A percentile compares a stretch with the other conserved stretches of the same genome.
Evolutionary conservation across 2,113 vertebrate genomes (phyloP).

Genomic region (Vidua macroura): DNA sequence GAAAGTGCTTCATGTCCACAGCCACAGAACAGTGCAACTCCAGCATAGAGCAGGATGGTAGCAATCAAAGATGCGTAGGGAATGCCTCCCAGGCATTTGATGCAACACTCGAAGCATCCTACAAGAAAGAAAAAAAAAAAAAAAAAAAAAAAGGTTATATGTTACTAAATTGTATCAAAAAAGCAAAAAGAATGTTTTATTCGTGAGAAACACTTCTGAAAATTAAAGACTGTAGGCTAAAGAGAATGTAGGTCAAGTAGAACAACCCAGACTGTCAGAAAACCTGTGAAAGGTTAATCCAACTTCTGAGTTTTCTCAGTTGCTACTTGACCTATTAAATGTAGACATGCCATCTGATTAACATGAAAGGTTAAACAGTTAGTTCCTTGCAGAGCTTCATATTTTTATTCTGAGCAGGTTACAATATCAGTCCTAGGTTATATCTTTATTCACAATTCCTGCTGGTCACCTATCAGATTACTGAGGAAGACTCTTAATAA

Average conservation of each 20-base stretch:
- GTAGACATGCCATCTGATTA: background rate
- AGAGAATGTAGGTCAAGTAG: background rate
- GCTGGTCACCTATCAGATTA: background rate
- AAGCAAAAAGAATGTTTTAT: background rate
- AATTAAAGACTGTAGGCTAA: background rate
- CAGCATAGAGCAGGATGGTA: conserved; percentile 95
- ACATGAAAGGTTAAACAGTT: background rate
- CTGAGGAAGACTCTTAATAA: background rate
- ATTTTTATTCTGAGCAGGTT: background rate
- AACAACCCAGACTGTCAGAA: background rate
- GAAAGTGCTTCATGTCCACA: conserved; percentile 97
- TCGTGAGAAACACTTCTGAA: background rate
- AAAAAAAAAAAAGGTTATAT: background rate
- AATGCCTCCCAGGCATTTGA: conserved; percentile 98
- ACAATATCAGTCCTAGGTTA: background rate
- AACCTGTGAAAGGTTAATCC: background rate
- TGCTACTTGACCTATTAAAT: background rate
- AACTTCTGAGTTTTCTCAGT: background rate
- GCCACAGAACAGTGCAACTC: conserved; percentile 95
- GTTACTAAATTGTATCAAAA: background rate
- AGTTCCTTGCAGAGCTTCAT: background rate
- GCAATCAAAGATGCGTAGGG: conserved; percentile 95
- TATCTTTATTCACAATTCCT: background rate
- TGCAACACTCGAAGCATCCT: conserved; percentile 98
- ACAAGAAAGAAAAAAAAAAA: background rate